These are phyloP conservation scores for Karalla daura DNA, from an alignment of 2,797 vertebrate species.

Conservation along the genomic window DNA sequence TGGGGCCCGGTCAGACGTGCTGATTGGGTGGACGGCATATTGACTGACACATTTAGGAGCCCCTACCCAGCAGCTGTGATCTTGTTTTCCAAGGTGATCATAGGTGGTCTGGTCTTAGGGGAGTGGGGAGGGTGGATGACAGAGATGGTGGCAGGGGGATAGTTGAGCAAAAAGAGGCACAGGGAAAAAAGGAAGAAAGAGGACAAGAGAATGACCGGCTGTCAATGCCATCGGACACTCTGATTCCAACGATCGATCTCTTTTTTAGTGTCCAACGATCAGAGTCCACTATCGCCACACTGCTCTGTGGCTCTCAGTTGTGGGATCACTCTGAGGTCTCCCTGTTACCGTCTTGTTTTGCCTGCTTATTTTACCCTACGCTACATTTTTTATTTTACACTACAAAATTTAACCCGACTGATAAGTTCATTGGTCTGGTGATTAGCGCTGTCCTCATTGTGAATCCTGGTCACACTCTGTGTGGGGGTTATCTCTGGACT, in stretches of 20 bases:
- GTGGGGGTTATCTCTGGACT: too few relatives aligned
- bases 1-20: constrained; percentile 51
- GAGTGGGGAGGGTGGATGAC: constrained; percentile 13
- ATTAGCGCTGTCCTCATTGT: too few relatives aligned
- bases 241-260: constrained; percentile 32
- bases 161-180: not conserved
- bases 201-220: constrained; percentile 22
- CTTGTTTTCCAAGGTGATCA: constrained; percentile 53
- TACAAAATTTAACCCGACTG: too few relatives aligned
- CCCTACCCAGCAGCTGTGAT: constrained; percentile 68
- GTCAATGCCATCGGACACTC: constrained; percentile 34
- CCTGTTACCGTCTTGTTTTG: not conserved
- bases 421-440: too few relatives aligned
- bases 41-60: constrained; percentile 72
- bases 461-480: too few relatives aligned
- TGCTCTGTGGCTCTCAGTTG: constrained; percentile 27
- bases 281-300: constrained; percentile 17
- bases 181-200: constrained; percentile 1
- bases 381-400: too few relatives aligned
- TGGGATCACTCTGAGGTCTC: not conserved
- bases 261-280: constrained; percentile 18
- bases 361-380: too few relatives aligned
- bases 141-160: not conserved
- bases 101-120: constrained; percentile 25
- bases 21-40: constrained; percentile 60